phyloP scores from a whole-genome alignment of 1,140 invertebrate species.

The Aradophagus sp. region DNA sequence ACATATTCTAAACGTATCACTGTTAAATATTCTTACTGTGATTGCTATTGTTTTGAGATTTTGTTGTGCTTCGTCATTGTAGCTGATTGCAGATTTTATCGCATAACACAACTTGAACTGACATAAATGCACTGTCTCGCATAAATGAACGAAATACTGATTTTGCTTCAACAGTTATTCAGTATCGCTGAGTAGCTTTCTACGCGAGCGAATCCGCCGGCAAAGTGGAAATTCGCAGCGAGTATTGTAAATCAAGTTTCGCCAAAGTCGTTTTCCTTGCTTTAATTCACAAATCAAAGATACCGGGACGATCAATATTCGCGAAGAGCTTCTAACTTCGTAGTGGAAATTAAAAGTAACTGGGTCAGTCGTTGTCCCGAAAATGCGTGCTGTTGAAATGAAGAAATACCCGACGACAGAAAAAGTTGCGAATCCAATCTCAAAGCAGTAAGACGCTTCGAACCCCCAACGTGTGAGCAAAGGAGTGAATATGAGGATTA shows the following conservation, averaged over 20 bases:
- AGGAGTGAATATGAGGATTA: slow-evolving; percentile 39
- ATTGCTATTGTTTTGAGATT: slow-evolving; percentile 54
- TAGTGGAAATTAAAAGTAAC: too few species aligned
- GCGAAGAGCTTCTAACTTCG: too few species aligned
- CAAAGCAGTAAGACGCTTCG: slow-evolving; percentile 24
- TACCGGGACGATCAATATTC: too few species aligned
- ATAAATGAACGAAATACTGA: slow-evolving; percentile 53
- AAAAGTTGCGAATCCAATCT: slow-evolving; percentile 30
- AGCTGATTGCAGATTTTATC: slow-evolving; percentile 48
- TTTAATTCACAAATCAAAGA: too few species aligned
- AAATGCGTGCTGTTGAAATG: too few species aligned
- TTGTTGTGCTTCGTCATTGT: slow-evolving; percentile 50
- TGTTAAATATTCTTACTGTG: slow-evolving; percentile 45
- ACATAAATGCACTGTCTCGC: slow-evolving; percentile 47
- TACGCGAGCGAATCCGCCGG: slow-evolving; percentile 7
- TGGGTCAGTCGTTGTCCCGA: too few species aligned
- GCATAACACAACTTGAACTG: slow-evolving; percentile 40
- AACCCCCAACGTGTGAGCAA: slow-evolving; percentile 22
- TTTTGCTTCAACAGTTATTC: slow-evolving; percentile 20
- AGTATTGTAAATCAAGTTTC: too few species aligned
- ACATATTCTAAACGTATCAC: slow-evolving; percentile 46
- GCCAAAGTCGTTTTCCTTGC: too few species aligned
- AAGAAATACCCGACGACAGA: too few species aligned
- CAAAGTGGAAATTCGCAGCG: not conserved
- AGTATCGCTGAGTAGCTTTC: slow-evolving; percentile 10